Base-by-base conservation (phyloP, 2,888 invertebrate genomes). In the Diaphora mendica region DNA sequence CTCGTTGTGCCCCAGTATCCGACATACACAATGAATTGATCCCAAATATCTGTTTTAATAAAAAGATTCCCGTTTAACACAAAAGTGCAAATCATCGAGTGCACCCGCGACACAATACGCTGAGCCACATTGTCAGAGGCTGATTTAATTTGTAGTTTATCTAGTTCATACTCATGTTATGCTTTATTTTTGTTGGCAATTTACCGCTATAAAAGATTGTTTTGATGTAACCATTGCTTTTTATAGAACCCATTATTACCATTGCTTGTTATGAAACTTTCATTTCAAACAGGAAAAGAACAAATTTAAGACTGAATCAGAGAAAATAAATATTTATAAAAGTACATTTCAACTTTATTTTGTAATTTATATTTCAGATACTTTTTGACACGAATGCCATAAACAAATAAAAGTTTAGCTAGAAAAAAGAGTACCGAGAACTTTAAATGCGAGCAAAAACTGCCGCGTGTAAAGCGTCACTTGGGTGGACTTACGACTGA, bases 61-160 rank as follows among this genome's bases (percentile, higher is more conserved):
- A 71, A 82, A 77, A 69, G 62, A 72, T 68, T 79, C 75, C 82
- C 76, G 79, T 83, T 83, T 80, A 69, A 65, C 35, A 75, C 26
- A 72, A 75, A 80, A 74, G 78, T 75, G 80, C 77, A 79, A 82
- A 83, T 82, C 82, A 83, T 76, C 23, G 42, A 55, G 75, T 76
- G 68, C 70, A 72, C 72, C 70, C 64, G 55, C 67, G 51, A 39
- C 62, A 70, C 70, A 75, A 72, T 75, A 73, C 68, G 70, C 44
- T 64, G 42, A 59, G 15, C 20, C 26, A 64, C 67, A 72, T 75
- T 69, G 69, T 69, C 44, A 69, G 62, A 33, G 70, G 26, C 51
- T 77, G 70, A 81, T 83, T 76, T 80, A 70, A 81, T 82, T 82
- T 79, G 23, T 71, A 81, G 20, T 35, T 73, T 71, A 68, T 72